Base-by-base conservation (phyloP, 53 echinoderm and acorn worm genomes). In the Stichopus horrens region DNA sequence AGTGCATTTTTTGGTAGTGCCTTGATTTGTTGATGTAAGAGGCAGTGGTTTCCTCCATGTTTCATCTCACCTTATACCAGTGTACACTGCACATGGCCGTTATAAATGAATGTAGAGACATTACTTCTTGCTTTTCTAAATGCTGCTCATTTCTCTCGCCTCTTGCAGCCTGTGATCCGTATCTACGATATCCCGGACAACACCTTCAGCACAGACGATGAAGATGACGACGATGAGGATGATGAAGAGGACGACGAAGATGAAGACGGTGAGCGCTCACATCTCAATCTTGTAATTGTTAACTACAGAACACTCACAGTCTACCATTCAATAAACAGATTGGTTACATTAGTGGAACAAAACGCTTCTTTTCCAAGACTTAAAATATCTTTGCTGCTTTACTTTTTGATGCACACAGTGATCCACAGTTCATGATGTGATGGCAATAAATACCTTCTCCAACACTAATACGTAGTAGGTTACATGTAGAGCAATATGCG, bases 151-250 rank as follows among this genome's bases (percentile, higher is more conserved):
- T 76, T 59, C 65, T 37, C 18, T 75, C 52, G 60, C 75, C 53
- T 57, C 22, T 52, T 82, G 1, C 90, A 96, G 96, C 96, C 96
- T 57, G 93, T 96, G 73, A 93, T 96, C 52, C 95, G 96, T 53
- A 94, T 96, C 92, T 96, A 96, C 77, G 91, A 95, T 91, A 96
- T 96, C 93, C 96, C 96, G 4, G 96, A 96, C 76, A 96, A 95
- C 91, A 96, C 96, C n/a, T 96, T 96, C 89, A 94, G 94, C 86
- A 92, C 93, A 51, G 96, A 96, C 80, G 96, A 93, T 4, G 96
- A 96, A 16, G 94, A 95, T 8, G 92, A 93, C 5, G 91, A 91
- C 19, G 94, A 94, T 0, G 93, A 93, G 6, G 90, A 92, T 16
- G 94, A 94, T 1, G 94, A 94, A 7, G 96, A 94, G 9, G 94